Evolutionary conservation across 1,140 invertebrate species (phyloP), one percentile per base, ranked within the genome.

Genomic region (Dendroctonus ponderosae): DNA sequence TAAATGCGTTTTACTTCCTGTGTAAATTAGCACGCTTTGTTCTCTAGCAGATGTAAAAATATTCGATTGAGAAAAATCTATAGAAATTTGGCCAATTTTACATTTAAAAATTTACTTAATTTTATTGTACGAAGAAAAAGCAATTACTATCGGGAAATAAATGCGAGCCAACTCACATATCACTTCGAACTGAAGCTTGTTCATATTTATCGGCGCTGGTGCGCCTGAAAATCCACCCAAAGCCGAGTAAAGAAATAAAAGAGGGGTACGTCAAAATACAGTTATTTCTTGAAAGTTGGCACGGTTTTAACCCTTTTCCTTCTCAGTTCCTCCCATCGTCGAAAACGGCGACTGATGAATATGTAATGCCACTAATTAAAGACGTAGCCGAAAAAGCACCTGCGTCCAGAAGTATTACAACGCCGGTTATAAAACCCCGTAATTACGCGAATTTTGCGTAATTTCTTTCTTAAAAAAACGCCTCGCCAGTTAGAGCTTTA

Each of bases 361-460:
- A 78, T 75, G 76, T 77, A 78, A 77, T 76, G 76, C 70, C 70
- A 77, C 76, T 77, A 77, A 78, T 78, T 78, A 78, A 78, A 78
- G 75, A 78, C 72, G 75, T 70, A 66, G 62, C 62, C 56, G 57
- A 66, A 68, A 66, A 69, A 74, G 73, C 76, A 78, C 76, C 76
- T 78, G 76, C 74, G 76, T 68, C 74, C 75, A 69, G 71, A 75
- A 71, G 75, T 74, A 77, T 76, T 75, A 75, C 75, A 67, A 68
- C 58, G 62, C 70, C 69, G 68, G 76, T 50, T 66, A 61, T 66
- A 66, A 66, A 57, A 66, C 64, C 64, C 53, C 50, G 56, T 78
- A 78, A 78, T 78, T 78, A 76, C 72, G 76, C 74, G 74, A 78
- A 78, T 77, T 78, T 74, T 68, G 37, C 57, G 74, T 76, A 76